These are phyloP conservation scores for Neolamprologus multifasciatus DNA, from an alignment of 2,797 vertebrate species.

Conservation along the genomic window DNA sequence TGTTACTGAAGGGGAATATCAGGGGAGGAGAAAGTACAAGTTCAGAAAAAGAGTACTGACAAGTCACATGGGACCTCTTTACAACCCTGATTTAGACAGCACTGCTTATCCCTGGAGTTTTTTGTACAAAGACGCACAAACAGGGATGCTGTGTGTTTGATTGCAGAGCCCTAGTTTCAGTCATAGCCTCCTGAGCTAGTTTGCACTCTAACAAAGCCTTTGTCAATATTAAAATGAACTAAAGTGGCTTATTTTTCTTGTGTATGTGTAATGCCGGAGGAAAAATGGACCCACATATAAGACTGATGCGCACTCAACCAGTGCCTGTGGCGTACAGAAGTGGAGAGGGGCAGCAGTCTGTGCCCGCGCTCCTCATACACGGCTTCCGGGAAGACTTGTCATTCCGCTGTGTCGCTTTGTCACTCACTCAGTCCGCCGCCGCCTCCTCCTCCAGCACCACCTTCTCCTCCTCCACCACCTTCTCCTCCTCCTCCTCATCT, in stretches of 20 bases:
- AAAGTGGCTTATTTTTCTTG: background rate
- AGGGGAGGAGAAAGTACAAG: background rate
- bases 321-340: background rate
- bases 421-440: conserved; percentile 35
- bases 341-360: conserved; percentile 19
- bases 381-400: conserved; percentile 65
- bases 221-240: background rate
- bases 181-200: background rate
- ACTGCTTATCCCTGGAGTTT: conserved; percentile 10
- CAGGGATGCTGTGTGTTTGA: background rate
- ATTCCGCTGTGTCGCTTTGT: conserved; percentile 59
- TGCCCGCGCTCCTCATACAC: conserved; percentile 30
- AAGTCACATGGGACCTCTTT: conserved; percentile 41
- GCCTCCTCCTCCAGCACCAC: background rate
- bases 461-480: background rate
- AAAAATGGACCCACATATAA: background rate
- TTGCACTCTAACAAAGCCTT: conserved; percentile 1
- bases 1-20: background rate
- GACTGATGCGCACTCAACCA: background rate
- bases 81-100: conserved; percentile 45
- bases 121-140: background rate
- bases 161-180: conserved; percentile 4
- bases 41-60: conserved; percentile 24
- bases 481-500: conserved; percentile 5
- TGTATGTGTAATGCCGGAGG: background rate